Conservation (phyloP, 2,113 vertebrate species). For the Mirza zaza region DNA sequence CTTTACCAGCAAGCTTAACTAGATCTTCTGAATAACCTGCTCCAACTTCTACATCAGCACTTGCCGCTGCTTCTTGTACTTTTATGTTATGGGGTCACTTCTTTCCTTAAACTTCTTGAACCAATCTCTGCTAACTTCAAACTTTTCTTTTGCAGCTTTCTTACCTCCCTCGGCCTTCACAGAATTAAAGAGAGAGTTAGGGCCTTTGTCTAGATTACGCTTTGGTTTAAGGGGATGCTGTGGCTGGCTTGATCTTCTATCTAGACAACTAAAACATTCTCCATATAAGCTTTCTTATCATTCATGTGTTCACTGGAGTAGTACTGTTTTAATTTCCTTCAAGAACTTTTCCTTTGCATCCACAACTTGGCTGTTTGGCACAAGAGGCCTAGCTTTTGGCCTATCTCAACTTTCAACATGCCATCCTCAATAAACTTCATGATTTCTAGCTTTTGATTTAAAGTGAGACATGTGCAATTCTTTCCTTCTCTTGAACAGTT, state of each 20-base stretch:
- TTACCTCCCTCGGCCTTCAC: no score
- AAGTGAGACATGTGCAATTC: neutral
- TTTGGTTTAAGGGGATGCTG: no score
- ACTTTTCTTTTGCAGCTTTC: neutral
- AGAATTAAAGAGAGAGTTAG: no score
- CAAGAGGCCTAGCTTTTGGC: neutral
- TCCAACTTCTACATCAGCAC: neutral
- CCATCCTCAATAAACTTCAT: neutral
- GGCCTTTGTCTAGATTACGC: no score
- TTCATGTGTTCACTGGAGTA: neutral
- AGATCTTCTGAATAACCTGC: neutral
- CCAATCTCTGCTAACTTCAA: neutral
- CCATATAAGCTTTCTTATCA: neutral
- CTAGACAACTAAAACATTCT: no score
- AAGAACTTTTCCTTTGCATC: neutral
- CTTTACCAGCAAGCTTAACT: no score
- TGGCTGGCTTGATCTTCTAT: no score
- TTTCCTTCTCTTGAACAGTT: neutral
- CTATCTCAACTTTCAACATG: neutral
- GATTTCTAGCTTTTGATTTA: neutral
- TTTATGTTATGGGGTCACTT: neutral
- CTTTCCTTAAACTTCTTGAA: neutral
- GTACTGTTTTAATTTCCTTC: neutral
- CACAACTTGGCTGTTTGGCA: neutral
- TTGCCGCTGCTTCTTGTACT: neutral